Percentiles rank a stretch among this genome's conserved stretches.
phyloP scores from a whole-genome alignment of 2,113 vertebrate genomes.

The Theristicus caerulescens region DNA sequence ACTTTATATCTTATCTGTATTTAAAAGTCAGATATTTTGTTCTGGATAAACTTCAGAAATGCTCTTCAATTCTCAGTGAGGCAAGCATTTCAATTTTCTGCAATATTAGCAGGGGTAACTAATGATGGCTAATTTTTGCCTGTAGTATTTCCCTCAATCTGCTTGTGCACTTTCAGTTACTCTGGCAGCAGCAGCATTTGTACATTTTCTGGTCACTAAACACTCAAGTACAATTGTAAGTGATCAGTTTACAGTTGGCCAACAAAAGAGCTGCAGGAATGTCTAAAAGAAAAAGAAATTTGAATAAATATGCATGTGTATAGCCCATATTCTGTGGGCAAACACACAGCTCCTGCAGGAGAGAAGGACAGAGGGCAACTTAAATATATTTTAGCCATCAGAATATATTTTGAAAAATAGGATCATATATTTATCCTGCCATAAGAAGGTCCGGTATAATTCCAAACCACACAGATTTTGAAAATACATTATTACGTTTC shows the following conservation, averaged over 20 bases:
- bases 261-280: conserved; percentile 71
- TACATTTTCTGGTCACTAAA: conserved; percentile 88
- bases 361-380: conserved; percentile 17
- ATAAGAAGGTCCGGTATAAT: background rate
- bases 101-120: conserved; percentile 81
- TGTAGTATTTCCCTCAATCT: conserved; percentile 81
- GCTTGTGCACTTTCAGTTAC: conserved; percentile 75
- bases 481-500: background rate
- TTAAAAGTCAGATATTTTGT: conserved; percentile 63
- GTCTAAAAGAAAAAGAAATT: conserved; percentile 61
- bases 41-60: conserved; percentile 76
- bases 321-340: background rate
- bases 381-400: background rate
- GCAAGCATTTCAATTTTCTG: conserved; percentile 81
- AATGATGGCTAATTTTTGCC: conserved; percentile 83
- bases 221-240: conserved; percentile 80
- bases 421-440: background rate
- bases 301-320: conserved; percentile 48
- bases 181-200: conserved; percentile 78
- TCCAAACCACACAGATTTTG: background rate
- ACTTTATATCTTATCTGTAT: conserved; percentile 35
- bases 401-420: conserved; percentile 20
- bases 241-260: conserved; percentile 77
- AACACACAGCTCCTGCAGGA: background rate
- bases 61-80: conserved; percentile 80